A percentile compares a stretch with the other conserved stretches of the same genome.
phyloP scores from a whole-genome alignment of 2,113 vertebrate genomes.

The Trichomycterus rosablanca region DNA sequence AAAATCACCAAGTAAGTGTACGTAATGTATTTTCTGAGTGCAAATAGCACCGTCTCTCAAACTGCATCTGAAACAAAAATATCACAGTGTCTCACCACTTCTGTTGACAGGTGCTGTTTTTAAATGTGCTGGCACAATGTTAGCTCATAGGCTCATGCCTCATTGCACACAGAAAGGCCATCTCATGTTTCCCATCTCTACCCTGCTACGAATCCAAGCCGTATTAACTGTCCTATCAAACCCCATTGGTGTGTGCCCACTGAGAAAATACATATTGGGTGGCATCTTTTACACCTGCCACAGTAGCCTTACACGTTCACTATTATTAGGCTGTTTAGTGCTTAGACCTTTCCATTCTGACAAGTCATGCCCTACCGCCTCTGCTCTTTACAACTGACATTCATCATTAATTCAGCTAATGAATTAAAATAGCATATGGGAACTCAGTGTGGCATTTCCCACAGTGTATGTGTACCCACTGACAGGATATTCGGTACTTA shows the following conservation, averaged over 20 bases:
- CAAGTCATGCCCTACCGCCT: constrained; percentile 8
- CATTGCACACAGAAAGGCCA: constrained; percentile 10
- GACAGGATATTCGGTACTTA: constrained; percentile 31
- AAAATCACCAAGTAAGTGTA: too few relatives aligned
- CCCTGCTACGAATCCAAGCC: constrained; percentile 12
- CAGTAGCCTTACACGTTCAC: not conserved
- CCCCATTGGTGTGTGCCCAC: constrained; percentile 3
- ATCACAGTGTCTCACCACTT: not conserved
- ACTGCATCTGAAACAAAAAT: constrained; percentile 23
- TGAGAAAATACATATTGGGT: not conserved
- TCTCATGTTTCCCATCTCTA: constrained; percentile 36
- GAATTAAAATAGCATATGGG: constrained; percentile 31
- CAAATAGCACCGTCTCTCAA: not conserved
- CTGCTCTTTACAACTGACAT: constrained; percentile 35
- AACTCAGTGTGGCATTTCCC: constrained; percentile 20
- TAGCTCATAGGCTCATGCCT: constrained; percentile 12
- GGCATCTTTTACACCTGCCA: constrained; percentile 13
- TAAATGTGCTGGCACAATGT: constrained; percentile 12
- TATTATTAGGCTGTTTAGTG: constrained; percentile 18
- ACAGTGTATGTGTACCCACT: constrained; percentile 22
- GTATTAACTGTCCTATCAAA: constrained; percentile 6
- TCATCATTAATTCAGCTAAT: constrained; percentile 46
- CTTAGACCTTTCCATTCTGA: constrained; percentile 3
- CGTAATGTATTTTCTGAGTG: not conserved
- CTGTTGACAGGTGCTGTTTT: constrained; percentile 39